Base-by-base conservation (phyloP, 2,797 vertebrate genomes). In the Percopsis omiscomaycus region DNA sequence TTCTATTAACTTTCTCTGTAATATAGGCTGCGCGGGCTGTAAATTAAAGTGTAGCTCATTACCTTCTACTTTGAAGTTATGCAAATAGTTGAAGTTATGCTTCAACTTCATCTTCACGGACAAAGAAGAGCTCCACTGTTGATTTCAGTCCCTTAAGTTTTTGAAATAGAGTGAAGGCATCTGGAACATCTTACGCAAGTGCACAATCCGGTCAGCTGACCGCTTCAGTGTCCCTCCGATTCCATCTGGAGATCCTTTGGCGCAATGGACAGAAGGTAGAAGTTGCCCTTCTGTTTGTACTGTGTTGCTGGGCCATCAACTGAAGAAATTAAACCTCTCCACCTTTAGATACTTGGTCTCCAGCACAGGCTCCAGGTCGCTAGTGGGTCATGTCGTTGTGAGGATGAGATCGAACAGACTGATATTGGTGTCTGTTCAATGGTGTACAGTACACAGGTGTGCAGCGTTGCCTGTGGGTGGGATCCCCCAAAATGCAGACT, bases 381-480 rank as follows among this genome's bases (percentile, higher is more conserved):
- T n/a, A 14, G 42, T 10, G 65, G 65, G 27, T 61, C 67, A 48
- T 73, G 58, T 27, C 63, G 51, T 16, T 11, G n/a, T 5, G 64
- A 66, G 10, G 52, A 51, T 3, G 58, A 72, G 6, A 72, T 66
- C 15, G 64, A 61, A 27, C 52, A 66, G 37, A 71, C 60, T 5
- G 29, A 1, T 2, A 57, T 4, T 4, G 63, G 63, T 3, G 47
- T n/a, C 37, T 60, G 45, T 12, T 58, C 6, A n/a, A 57, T 22
- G 11, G 63, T 66, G 11, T 71, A 55, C 3, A 61, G 50, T 6
- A 66, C 70, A 5, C 53, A 48, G 16, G 48, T 68, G 55, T 67
- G 71, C 22, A 68, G 58, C 13, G 47, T 67, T 4, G 65, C 71
- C 27, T 70, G 68, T 13, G 59, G 68, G 30, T 65, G 62, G 14